Percentiles rank a stretch among this genome's conserved stretches.
phyloP scores from a whole-genome alignment of 2,113 vertebrate species.

The Mobula birostris region DNA sequence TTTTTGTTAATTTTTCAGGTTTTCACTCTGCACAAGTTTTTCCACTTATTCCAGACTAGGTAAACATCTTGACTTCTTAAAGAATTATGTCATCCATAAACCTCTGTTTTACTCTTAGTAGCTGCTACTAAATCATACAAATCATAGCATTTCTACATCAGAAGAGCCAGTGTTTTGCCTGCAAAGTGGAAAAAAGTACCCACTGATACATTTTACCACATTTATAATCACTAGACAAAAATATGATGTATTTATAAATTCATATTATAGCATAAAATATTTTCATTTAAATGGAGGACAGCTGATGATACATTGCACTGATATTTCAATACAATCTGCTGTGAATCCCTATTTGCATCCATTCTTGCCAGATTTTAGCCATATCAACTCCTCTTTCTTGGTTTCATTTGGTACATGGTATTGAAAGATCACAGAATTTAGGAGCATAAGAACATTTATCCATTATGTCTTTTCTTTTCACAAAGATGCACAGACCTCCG shows the following conservation, averaged over 20 bases:
- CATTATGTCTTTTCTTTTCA: background rate
- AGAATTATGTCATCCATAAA: background rate
- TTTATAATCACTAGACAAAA: background rate
- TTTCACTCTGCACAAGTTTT: background rate
- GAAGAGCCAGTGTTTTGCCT: background rate
- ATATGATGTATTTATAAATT: background rate
- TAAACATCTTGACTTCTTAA: background rate
- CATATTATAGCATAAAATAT: no score
- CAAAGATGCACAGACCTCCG: background rate
- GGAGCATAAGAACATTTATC: background rate
- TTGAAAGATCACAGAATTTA: background rate
- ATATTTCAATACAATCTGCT: no score
- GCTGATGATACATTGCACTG: no score
- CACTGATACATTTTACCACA: background rate
- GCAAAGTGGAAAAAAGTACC: background rate
- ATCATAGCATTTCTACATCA: background rate
- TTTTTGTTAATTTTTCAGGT: conserved; percentile 6
- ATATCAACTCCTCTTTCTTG: background rate
- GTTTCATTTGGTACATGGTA: background rate
- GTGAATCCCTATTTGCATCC: no score
- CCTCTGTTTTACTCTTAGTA: background rate
- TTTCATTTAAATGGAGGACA: no score
- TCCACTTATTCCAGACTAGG: background rate
- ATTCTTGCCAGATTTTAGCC: background rate
- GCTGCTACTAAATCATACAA: background rate